phyloP scores from a whole-genome alignment of 2,888 invertebrate genomes.

The Dioctria linearis region DNA sequence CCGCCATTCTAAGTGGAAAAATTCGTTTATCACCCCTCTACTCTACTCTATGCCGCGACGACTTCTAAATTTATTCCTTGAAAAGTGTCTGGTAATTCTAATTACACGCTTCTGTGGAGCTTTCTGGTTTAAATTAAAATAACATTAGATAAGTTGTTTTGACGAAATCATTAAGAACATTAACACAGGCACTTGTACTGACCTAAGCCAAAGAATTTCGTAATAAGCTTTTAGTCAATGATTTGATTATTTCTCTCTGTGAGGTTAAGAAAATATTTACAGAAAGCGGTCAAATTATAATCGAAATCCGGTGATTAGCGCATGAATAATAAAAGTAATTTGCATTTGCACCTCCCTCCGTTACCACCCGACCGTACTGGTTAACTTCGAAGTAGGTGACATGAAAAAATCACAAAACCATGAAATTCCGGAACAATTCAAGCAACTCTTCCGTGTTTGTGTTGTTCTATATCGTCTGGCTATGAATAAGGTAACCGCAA shows the following conservation, averaged over 20 bases:
- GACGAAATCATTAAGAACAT: neutral
- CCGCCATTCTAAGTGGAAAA: too few species aligned
- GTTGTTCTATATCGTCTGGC: neutral
- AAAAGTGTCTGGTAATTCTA: too few species aligned
- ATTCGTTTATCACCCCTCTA: too few species aligned
- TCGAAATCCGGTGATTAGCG: constrained; percentile 4
- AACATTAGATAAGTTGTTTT: constrained; percentile 11
- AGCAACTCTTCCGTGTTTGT: constrained; percentile 38
- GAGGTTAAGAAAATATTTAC: constrained; percentile 18
- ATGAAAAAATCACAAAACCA: constrained; percentile 41
- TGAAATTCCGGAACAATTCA: constrained; percentile 40
- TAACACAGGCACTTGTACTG: neutral
- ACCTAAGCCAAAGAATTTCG: constrained; percentile 4
- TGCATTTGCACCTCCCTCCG: neutral
- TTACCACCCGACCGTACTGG: too few species aligned
- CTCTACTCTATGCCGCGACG: too few species aligned
- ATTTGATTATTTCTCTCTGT: neutral
- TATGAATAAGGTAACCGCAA: constrained; percentile 5
- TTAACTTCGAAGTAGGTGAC: constrained; percentile 35
- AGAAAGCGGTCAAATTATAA: constrained; percentile 28
- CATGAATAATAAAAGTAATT: neutral
- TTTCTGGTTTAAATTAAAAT: constrained; percentile 23
- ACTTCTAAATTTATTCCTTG: too few species aligned
- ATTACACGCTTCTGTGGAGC: neutral
- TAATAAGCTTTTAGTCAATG: neutral